Conservation (phyloP, 2,888 invertebrate species). For the Eurois occulta region DNA sequence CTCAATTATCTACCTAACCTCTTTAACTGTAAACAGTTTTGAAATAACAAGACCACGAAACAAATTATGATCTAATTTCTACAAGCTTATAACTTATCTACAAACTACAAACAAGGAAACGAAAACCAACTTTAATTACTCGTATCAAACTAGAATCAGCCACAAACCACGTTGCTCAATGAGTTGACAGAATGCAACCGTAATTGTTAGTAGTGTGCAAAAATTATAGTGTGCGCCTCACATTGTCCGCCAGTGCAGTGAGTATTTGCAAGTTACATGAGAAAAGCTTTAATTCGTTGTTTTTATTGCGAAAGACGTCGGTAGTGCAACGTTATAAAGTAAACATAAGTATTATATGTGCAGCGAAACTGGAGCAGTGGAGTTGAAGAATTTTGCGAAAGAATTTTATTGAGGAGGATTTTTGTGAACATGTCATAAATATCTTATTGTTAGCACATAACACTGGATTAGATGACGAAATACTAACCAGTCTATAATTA, state of each 20-base stretch:
- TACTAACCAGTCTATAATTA: background rate
- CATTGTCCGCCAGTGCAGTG: conserved; percentile 65
- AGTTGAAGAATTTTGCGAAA: conserved; percentile 5
- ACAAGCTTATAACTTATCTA: conserved; percentile 27
- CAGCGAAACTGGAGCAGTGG: conserved; percentile 20
- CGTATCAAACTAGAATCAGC: conserved; percentile 48
- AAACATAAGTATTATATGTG: conserved; percentile 16
- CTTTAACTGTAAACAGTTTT: conserved; percentile 4
- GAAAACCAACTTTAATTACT: conserved; percentile 53
- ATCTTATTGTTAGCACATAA: background rate
- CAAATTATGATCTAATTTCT: conserved; percentile 43
- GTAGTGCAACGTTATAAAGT: conserved; percentile 41
- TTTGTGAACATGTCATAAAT: background rate
- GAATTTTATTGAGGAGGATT: background rate
- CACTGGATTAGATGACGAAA: background rate
- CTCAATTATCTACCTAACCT: background rate
- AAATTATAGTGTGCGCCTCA: conserved; percentile 63
- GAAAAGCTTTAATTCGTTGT: conserved; percentile 66
- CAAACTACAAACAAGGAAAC: conserved; percentile 55
- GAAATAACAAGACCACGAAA: conserved; percentile 36
- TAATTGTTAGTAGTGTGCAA: conserved; percentile 60
- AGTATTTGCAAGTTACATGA: conserved; percentile 61
- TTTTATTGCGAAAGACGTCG: conserved; percentile 61
- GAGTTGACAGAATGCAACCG: conserved; percentile 46
- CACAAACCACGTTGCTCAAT: conserved; percentile 56